Percentiles rank a stretch among this genome's conserved stretches.
Evolutionary conservation across 2,797 vertebrate species (phyloP).

Genomic region (Siniperca undulata): DNA sequence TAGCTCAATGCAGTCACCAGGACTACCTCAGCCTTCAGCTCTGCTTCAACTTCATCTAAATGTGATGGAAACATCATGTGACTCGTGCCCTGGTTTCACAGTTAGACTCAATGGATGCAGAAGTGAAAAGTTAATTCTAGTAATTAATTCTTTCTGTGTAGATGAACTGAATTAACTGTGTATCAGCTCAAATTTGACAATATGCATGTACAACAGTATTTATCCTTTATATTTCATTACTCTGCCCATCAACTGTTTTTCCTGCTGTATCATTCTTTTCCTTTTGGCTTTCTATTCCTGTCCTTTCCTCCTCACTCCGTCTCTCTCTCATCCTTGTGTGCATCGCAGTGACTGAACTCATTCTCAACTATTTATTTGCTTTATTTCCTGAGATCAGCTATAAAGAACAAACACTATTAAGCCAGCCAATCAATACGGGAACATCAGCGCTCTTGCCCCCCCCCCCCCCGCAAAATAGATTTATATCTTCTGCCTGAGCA

Average conservation of each 20-base stretch:
- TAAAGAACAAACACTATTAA: constrained; percentile 91
- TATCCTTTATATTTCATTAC: constrained; percentile 30
- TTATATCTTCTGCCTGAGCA: constrained; percentile 82
- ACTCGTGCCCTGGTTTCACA: constrained; percentile 39
- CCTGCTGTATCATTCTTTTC: constrained; percentile 38
- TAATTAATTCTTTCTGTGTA: constrained; percentile 1
- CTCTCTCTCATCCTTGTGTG: constrained; percentile 57
- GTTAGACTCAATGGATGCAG: constrained; percentile 7
- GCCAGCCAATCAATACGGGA: constrained; percentile 86
- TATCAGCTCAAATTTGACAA: constrained; percentile 2
- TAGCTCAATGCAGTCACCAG: constrained; percentile 14
- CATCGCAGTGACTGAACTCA: constrained; percentile 75
- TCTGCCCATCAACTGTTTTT: constrained; percentile 24
- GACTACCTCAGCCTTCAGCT: constrained; percentile 30
- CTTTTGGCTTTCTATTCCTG: constrained; percentile 18
- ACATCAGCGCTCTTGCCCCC: constrained; percentile 82
- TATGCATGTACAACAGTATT: neutral
- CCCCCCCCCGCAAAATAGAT: constrained; percentile 82
- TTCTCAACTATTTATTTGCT: constrained; percentile 85
- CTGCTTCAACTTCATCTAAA: constrained; percentile 25
- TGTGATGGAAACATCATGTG: constrained; percentile 46
- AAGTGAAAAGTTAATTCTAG: constrained; percentile 14
- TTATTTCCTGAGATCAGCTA: constrained; percentile 89
- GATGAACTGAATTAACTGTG: neutral
- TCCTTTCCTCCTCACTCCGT: constrained; percentile 38